Evolutionary conservation across 30 jellyfish, hydroid and myxozoan genomes (phyloP).

Genomic region (Chrysaora quinquecirrha): DNA sequence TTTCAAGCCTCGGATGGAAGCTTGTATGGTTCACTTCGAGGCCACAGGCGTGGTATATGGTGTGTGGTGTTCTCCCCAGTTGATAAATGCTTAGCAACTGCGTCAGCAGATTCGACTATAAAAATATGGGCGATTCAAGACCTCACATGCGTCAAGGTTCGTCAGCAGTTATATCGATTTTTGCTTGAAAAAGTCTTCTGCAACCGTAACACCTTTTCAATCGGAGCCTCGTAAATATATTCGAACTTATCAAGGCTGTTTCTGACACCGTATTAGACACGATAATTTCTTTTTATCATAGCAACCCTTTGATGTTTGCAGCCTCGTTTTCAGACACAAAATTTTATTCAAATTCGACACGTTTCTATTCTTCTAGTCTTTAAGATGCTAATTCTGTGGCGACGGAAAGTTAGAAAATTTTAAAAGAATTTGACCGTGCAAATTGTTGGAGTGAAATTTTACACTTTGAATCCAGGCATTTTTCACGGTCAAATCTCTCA

Average conservation of each 20-base stretch:
- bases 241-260: too few species aligned
- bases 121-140: conserved; percentile 82
- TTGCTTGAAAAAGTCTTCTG: too few species aligned
- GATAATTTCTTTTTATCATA: not conserved
- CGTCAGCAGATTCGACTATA: conserved; percentile 84
- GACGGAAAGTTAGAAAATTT: not conserved
- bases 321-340: not conserved
- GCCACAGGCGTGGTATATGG: conserved; percentile 94
- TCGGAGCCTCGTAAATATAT: not conserved
- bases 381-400: too few species aligned
- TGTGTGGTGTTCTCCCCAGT: conserved; percentile 87
- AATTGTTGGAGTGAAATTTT: too few species aligned
- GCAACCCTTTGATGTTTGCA: too few species aligned
- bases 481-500: too few species aligned
- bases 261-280: too few species aligned
- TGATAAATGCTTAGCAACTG: conserved; percentile 86
- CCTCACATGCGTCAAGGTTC: conserved; percentile 87
- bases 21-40: conserved; percentile 72
- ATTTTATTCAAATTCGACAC: not conserved
- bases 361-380: too few species aligned
- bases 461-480: too few species aligned
- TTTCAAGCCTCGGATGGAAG: conserved; percentile 72
- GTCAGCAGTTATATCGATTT: too few species aligned
- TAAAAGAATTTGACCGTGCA: too few species aligned
- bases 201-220: not conserved